Percentiles rank a stretch among this genome's conserved stretches.
These are phyloP conservation scores for Erebia aethiops DNA, from an alignment of 2,888 invertebrate species.

Conservation along the genomic window DNA sequence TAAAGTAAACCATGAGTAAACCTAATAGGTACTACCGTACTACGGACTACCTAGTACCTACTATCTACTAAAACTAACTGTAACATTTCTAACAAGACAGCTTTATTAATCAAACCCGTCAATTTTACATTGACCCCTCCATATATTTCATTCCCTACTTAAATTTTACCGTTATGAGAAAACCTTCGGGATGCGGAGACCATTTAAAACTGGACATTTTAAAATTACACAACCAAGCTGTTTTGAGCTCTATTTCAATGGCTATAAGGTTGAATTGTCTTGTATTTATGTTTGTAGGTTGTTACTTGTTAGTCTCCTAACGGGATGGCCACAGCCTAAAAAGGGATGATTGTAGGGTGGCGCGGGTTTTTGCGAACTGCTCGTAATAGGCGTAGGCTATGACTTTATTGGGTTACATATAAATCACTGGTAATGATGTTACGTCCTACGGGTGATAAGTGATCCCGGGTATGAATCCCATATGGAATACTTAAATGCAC, in stretches of 20 bases:
- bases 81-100: slow-evolving; percentile 8
- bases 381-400: slow-evolving; percentile 35
- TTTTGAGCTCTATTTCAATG: background rate
- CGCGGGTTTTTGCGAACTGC: slow-evolving; percentile 1
- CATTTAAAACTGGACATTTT: slow-evolving; percentile 8
- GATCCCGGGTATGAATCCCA: background rate
- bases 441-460: background rate
- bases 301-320: slow-evolving; percentile 47
- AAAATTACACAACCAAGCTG: background rate
- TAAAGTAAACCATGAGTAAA: too few species aligned
- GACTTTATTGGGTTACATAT: slow-evolving; percentile 6
- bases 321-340: slow-evolving; percentile 55
- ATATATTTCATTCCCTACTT: slow-evolving; percentile 4
- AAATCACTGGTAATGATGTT: slow-evolving; percentile 19
- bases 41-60: too few species aligned
- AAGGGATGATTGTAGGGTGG: slow-evolving; percentile 54
- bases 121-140: slow-evolving; percentile 12
- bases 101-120: slow-evolving; percentile 9
- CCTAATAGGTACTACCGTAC: too few species aligned
- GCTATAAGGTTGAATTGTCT: background rate
- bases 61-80: background rate
- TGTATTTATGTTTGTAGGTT: slow-evolving; percentile 32
- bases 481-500: background rate
- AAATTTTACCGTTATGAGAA: slow-evolving; percentile 6
- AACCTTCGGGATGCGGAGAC: slow-evolving; percentile 8